phyloP scores from a whole-genome alignment of 1,140 invertebrate species.

The Vollenhovia emeryi region DNA sequence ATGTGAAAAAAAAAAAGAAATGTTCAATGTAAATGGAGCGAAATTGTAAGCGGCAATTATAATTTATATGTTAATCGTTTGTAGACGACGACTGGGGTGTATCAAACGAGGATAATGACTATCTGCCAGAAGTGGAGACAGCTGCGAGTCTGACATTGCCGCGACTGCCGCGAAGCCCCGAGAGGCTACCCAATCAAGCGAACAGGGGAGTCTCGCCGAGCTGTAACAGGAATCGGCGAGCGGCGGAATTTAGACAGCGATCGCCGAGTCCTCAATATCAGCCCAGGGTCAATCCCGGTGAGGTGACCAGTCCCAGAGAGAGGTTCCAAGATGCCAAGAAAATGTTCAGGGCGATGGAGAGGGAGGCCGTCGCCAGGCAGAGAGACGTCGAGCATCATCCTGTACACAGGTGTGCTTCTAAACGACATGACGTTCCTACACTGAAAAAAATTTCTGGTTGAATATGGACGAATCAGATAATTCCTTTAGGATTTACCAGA shows the following conservation, averaged over 20 bases:
- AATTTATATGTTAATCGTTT: constrained; percentile 49
- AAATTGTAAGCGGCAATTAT: not conserved
- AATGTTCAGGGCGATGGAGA: constrained; percentile 92
- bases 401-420: constrained; percentile 75
- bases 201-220: constrained; percentile 76
- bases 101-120: constrained; percentile 78
- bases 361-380: constrained; percentile 87
- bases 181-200: constrained; percentile 73
- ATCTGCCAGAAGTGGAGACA: constrained; percentile 76
- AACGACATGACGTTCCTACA: not conserved
- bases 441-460: too few relatives aligned
- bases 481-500: too few relatives aligned
- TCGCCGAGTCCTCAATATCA: constrained; percentile 85
- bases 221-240: constrained; percentile 73
- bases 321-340: constrained; percentile 94
- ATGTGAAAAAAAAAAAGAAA: not conserved
- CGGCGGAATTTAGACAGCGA: constrained; percentile 84
- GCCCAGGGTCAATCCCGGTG: constrained; percentile 78
- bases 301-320: constrained; percentile 87
- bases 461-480: too few relatives aligned
- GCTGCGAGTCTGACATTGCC: constrained; percentile 79
- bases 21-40: not conserved
- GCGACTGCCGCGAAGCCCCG: constrained; percentile 80
- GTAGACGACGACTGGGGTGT: constrained; percentile 84
- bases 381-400: constrained; percentile 79